Base-by-base conservation (phyloP, 1,140 invertebrate genomes). In the Drosophila repleta region DNA sequence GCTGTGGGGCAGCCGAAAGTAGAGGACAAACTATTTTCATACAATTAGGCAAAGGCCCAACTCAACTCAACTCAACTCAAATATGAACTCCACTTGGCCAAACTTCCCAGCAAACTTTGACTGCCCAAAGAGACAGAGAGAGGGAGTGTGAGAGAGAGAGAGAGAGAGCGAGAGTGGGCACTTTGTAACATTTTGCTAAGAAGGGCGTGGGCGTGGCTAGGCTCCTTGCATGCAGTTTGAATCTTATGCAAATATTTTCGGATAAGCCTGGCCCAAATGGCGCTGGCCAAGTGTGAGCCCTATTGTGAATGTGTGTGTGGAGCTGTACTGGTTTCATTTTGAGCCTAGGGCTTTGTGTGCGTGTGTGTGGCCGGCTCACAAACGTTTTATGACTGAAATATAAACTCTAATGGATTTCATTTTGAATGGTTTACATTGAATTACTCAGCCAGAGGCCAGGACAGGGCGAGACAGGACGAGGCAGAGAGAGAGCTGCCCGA, bases 211-310 rank as follows among this genome's bases (percentile, higher is more conserved):
- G 37, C 48, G 48, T 24, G 57, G 60, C 20, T 32, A 45, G 60
- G 79, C 65, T 79, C 69, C 78, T 87, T 82, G 82, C 75, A 66
- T 85, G 82, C 78, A 87, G 74, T 88, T 87, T 82, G 71, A 79
- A 87, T 87, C 83, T 76, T 87, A 87, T 88, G 82, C 82, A 87
- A 88, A 87, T 87, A 88, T 76, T 87, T 88, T 76, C 66, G 82
- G 81, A 79, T 87, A 81, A 85, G 82, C 81, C 70, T 70, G 69
- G 72, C 78, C 48, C 67, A 83, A 66, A 74, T 79, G 66, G 75
- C 66, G 75, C 64, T 72, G 62, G 51, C 70, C 41, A 58, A 62
- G 60, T 43, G 52, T 24, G 32, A 41, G 57, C 20, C 15, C 56
- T 13, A 61, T 48, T 55, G 32, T 55, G 10, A 3, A 3, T 21